Base-by-base conservation (phyloP, 1,140 invertebrate genomes). In the Zaprionus africanus region DNA sequence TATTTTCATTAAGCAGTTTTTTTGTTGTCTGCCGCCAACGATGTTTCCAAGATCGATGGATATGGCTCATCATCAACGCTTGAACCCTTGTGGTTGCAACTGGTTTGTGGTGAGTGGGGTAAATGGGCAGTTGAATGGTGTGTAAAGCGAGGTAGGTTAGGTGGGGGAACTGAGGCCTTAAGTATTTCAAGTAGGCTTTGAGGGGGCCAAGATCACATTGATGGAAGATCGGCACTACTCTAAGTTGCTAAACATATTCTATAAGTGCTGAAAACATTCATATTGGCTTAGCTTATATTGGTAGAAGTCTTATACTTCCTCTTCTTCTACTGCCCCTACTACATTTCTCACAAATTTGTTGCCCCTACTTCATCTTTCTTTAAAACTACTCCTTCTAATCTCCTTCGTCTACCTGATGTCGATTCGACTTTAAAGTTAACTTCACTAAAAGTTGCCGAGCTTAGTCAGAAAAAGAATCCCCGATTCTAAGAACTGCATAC, bases 21-120 rank as follows among this genome's bases (percentile, higher is more conserved):
- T 51, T 63, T 76, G 73, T 71, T 64, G 67, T 71, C 34, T 54
- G 73, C 73, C 73, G 73, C 72, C 72, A 69, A 61, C 59, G 72
- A 34, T 43, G 66, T 56, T 49, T 62, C 51, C 38, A 69, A 75
- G 66, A 75, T 75, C 66, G 58, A 63, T 75, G 72, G 59, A 38
- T 59, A 34, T 75, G 66, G 66, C 63, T 58, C 59, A 58, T 49
- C 59, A 59, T 62, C 43, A 22, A 56, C 66, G 59, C 67, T 74
- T 74, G 71, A 74, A 75, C 66, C 59, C 66, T 69, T 70, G 72
- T 53, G 65, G 72, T 63, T 31, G 56, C 19, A 1, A 12, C 12
- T 5, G 26, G 5, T 6, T n/a, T 43, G 41, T n/a, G 41, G n/a
- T 49, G 26, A 46, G n/a, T 46, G 41, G 41, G 41, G n/a, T 49